Conservation (phyloP, 2,888 invertebrate species). For the Pterostichus madidus region DNA sequence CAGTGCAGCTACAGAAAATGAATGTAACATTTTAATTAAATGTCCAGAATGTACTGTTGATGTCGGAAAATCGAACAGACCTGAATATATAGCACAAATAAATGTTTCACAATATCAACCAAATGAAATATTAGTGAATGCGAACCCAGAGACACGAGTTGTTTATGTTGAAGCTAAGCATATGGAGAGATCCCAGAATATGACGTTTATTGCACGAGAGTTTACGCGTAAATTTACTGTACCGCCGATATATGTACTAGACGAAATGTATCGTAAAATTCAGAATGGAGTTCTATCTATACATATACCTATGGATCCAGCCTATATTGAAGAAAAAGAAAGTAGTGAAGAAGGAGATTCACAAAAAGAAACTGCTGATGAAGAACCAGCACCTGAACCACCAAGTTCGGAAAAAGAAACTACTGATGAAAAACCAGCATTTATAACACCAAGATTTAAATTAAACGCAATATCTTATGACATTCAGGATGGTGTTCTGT, state of each 20-base stretch:
- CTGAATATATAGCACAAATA: neutral
- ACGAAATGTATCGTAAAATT: conserved; percentile 9
- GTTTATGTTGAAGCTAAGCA: conserved; percentile 12
- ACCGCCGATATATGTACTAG: conserved; percentile 9
- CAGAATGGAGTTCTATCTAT: neutral
- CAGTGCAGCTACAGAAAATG: too few relatives aligned
- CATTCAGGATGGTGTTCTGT: too few relatives aligned
- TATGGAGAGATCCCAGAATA: neutral
- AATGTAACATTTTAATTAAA: too few relatives aligned
- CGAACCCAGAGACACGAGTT: neutral
- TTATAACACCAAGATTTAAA: too few relatives aligned
- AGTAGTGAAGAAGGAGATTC: neutral
- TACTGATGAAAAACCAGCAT: neutral
- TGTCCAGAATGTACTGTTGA: too few relatives aligned
- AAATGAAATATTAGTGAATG: neutral
- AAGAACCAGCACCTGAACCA: neutral
- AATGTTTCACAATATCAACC: neutral
- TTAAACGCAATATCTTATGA: too few relatives aligned
- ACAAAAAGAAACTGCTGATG: neutral
- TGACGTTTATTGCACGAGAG: conserved; percentile 18
- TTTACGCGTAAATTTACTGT: conserved; percentile 27
- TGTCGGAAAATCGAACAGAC: neutral
- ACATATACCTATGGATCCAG: conserved; percentile 14
- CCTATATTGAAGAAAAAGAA: neutral
- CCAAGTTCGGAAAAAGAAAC: neutral